Evolutionary conservation across 2,888 invertebrate species (phyloP).

Genomic region (Mythimna loreyi): DNA sequence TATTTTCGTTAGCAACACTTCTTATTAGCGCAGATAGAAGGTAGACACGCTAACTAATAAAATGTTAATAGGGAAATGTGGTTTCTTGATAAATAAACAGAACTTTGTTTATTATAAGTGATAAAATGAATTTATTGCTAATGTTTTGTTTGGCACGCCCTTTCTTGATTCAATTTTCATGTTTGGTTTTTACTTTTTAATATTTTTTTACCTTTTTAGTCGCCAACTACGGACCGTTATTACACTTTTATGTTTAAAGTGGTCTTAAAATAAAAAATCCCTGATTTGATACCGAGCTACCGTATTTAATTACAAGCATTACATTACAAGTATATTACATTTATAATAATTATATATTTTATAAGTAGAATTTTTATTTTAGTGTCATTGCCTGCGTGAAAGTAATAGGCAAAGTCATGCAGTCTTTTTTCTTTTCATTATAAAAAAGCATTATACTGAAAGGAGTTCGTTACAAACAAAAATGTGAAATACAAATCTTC

Average conservation of each 20-base stretch:
- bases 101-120: slow-evolving; percentile 65
- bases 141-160: slow-evolving; percentile 27
- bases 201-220: too few relatives aligned
- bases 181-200: slow-evolving; percentile 3
- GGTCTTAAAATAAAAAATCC: not conserved
- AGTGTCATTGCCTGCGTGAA: too few relatives aligned
- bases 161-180: slow-evolving; percentile 14
- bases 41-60: slow-evolving; percentile 83
- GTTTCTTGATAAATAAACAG: slow-evolving; percentile 74
- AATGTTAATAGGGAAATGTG: slow-evolving; percentile 81
- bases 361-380: too few relatives aligned
- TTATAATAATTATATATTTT: too few relatives aligned
- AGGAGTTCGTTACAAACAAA: too few relatives aligned
- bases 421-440: too few relatives aligned
- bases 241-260: not conserved
- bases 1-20: slow-evolving; percentile 85
- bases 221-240: not conserved
- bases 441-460: too few relatives aligned
- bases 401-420: too few relatives aligned
- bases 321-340: too few relatives aligned
- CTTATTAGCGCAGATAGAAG: slow-evolving; percentile 82
- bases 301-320: too few relatives aligned
- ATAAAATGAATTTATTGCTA: slow-evolving; percentile 55
- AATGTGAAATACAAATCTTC: too few relatives aligned
- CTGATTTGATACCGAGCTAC: too few relatives aligned